Percentiles rank a stretch among this genome's conserved stretches.
phyloP scores from a whole-genome alignment of 2,113 vertebrate species.

The Canis aureus region DNA sequence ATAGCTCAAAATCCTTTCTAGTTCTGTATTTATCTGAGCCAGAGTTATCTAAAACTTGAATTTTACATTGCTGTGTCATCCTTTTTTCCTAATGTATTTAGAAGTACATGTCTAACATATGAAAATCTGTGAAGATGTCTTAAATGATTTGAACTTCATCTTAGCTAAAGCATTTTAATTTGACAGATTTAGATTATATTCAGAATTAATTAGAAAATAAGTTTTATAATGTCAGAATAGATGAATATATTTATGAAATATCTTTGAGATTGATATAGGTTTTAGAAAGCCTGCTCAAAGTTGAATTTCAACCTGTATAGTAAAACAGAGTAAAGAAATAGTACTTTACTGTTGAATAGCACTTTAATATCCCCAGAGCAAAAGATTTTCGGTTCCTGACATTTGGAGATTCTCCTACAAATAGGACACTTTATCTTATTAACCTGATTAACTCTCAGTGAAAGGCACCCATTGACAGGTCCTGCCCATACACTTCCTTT shows the following conservation, averaged over 20 bases:
- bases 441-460: not conserved
- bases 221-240: conserved; percentile 23
- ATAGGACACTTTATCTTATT: not conserved
- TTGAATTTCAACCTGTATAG: not conserved
- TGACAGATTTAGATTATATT: conserved; percentile 3
- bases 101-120: not conserved
- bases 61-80: conserved; percentile 47
- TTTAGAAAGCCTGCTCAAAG: not conserved
- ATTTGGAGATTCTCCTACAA: not conserved
- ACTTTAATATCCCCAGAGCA: not conserved
- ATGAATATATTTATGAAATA: not conserved
- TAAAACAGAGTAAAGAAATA: not conserved
- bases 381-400: not conserved
- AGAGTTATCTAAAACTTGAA: not conserved
- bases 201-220: conserved; percentile 59
- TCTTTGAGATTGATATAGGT: not conserved
- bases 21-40: conserved; percentile 6
- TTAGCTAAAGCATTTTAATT: conserved; percentile 30
- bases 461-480: not conserved
- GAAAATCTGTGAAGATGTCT: conserved; percentile 7
- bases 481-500: not conserved
- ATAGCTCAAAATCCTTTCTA: conserved; percentile 35
- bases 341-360: not conserved
- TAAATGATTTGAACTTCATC: conserved; percentile 44
- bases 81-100: conserved; percentile 28